Evolutionary conservation across 2,113 vertebrate species (phyloP).

Genomic region (Leucoraja erinaceus): DNA sequence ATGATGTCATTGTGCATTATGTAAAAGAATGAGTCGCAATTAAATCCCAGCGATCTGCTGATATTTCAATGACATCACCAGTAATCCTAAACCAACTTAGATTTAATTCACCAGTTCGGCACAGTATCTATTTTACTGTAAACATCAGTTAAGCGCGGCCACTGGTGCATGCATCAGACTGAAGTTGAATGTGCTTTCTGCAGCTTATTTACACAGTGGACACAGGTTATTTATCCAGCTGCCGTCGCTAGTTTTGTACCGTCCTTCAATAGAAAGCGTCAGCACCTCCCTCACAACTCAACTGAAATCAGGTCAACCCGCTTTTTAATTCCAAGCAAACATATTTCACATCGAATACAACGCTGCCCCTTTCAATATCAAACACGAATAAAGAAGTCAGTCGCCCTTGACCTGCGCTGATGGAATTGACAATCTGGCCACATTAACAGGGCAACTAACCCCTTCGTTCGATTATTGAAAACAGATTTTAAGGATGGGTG

Average conservation of each 20-base stretch:
- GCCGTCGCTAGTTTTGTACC: neutral
- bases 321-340: neutral
- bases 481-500: neutral
- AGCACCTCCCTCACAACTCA: neutral
- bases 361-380: neutral
- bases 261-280: neutral
- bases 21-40: constrained; percentile 4
- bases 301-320: neutral
- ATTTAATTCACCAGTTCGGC: constrained; percentile 1
- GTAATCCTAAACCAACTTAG: neutral
- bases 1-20: constrained; percentile 6
- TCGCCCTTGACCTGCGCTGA: neutral
- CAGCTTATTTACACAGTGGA: neutral
- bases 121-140: constrained; percentile 10
- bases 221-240: constrained; percentile 21
- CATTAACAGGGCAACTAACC: neutral
- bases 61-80: neutral
- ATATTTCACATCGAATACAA: neutral
- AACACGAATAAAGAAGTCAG: neutral
- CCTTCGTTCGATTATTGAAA: neutral
- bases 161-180: neutral
- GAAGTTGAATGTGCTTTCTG: neutral
- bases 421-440: neutral
- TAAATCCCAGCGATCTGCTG: neutral
- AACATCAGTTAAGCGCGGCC: neutral